phyloP scores from a whole-genome alignment of 2,113 vertebrate species.

The Hyperoodon ampullatus region DNA sequence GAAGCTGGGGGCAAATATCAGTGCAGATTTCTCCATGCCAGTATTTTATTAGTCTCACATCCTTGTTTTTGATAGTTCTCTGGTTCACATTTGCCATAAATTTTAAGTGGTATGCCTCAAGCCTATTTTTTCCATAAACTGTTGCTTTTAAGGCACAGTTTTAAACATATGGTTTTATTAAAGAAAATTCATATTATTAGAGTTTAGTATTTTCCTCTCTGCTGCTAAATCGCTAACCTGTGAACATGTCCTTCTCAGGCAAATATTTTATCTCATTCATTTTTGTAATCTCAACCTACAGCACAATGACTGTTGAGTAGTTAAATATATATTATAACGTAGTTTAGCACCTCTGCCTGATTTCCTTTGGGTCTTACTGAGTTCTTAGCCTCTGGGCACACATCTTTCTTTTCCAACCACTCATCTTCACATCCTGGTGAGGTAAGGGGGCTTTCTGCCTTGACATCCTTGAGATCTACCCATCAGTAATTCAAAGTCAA shows the following conservation, averaged over 20 bases:
- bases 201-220: constrained; percentile 13
- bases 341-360: neutral
- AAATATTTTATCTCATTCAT: constrained; percentile 51
- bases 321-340: constrained; percentile 64
- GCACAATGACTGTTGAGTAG: neutral
- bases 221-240: neutral
- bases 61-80: neutral
- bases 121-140: neutral
- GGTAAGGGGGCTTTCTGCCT: constrained; percentile 25
- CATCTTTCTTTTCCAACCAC: constrained; percentile 38
- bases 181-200: neutral
- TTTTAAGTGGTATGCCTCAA: neutral
- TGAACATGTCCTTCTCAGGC: neutral
- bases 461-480: constrained; percentile 40
- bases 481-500: constrained; percentile 68
- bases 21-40: neutral
- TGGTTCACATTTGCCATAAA: constrained; percentile 4
- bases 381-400: neutral
- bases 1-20: neutral
- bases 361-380: constrained; percentile 46
- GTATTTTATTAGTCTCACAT: neutral
- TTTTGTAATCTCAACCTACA: neutral
- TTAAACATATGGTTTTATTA: neutral
- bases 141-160: neutral
- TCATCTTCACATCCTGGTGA: constrained; percentile 34